Percentiles rank a stretch among this genome's conserved stretches.
Evolutionary conservation across 2,113 vertebrate genomes (phyloP).

Genomic region (Lanius ludovicianus): DNA sequence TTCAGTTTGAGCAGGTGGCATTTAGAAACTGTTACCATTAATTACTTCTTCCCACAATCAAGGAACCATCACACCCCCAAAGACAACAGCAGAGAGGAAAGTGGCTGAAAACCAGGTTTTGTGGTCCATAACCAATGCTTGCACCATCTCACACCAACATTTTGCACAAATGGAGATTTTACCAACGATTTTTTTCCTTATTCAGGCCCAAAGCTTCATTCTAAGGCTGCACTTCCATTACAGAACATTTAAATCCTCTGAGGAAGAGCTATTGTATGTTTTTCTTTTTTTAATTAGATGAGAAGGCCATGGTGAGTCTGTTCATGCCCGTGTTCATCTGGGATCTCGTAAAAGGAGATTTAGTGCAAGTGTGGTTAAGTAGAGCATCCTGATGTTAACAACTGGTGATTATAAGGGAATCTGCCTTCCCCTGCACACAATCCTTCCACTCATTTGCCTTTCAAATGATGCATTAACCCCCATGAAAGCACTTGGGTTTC

Average conservation of each 20-base stretch:
- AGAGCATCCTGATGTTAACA: not conserved
- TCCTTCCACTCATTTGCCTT: conserved; percentile 30
- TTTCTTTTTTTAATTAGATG: not conserved
- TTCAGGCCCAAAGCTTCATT: not conserved
- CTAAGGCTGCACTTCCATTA: not conserved
- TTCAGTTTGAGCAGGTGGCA: not conserved
- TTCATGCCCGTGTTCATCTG: not conserved
- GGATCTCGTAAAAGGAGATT: not conserved
- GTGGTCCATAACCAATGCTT: not conserved
- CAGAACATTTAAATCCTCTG: not conserved
- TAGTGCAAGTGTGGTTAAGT: not conserved
- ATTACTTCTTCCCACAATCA: not conserved
- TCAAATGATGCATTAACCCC: not conserved
- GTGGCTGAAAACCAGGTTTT: not conserved
- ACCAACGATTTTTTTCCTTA: not conserved
- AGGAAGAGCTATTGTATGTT: not conserved
- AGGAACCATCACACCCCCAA: not conserved
- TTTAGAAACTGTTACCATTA: not conserved
- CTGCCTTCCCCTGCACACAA: not conserved
- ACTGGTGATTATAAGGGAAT: not conserved
- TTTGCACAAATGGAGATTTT: not conserved
- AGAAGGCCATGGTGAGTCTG: not conserved
- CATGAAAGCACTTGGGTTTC: not conserved
- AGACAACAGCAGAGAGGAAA: not conserved
- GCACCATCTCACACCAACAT: not conserved